Evolutionary conservation across 2,888 invertebrate species (phyloP).

Genomic region (Cephus rjabovi): DNA sequence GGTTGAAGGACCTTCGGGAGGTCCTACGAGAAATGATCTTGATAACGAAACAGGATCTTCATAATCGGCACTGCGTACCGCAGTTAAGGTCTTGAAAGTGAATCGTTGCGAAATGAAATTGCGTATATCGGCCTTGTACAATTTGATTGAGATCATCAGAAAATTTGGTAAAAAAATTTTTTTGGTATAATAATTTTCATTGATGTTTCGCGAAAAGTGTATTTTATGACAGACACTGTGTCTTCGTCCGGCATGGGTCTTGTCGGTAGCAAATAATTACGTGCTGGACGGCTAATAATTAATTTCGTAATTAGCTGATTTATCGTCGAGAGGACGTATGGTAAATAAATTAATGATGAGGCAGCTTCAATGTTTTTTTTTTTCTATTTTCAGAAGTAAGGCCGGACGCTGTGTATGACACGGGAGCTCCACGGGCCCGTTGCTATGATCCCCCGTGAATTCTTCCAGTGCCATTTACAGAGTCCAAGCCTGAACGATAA

Average conservation of each 20-base stretch:
- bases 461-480: conserved; percentile 90
- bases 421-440: conserved; percentile 66
- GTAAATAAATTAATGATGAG: not conserved
- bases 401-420: conserved; percentile 67
- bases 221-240: not conserved
- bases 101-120: not conserved
- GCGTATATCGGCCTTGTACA: not conserved
- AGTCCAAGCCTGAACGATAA: conserved; percentile 51
- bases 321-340: not conserved
- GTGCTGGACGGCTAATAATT: not conserved
- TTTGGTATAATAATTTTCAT: not conserved
- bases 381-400: conserved; percentile 5
- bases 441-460: conserved; percentile 79
- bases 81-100: not conserved
- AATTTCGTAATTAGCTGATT: not conserved
- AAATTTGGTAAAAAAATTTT: not conserved
- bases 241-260: not conserved
- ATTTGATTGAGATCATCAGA: not conserved
- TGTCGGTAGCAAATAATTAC: not conserved
- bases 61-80: not conserved
- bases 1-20: not conserved
- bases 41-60: not conserved
- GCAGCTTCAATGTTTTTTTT: not conserved
- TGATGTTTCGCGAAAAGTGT: not conserved
- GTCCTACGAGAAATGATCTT: not conserved